Evolutionary conservation across 2,113 vertebrate genomes (phyloP), one percentile per base, ranked within the genome.

Genomic region (Zosterops borbonicus): DNA sequence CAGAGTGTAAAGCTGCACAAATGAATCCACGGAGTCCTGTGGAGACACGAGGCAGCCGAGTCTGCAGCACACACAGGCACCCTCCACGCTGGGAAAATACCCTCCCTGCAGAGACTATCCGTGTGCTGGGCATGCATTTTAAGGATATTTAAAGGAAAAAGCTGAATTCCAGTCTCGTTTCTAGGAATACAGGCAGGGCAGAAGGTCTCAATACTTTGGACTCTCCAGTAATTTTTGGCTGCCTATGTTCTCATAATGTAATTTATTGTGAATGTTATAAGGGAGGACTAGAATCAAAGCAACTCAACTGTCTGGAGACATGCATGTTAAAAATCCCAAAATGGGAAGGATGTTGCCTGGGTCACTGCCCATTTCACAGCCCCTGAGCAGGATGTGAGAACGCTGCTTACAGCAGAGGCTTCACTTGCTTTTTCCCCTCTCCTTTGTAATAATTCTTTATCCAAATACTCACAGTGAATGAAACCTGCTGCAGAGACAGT

Each of bases 371-470:
- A 55, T 88, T 96, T 93, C 92, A 81, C 92, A 95, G 94, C 95
- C 89, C 89, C 92, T 94, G 77, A 82, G 94, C 96, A 67, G 78
- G 50, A 62, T 76, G 63, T 74, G 81, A 96, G 76, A 90, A 84
- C 3, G 83, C 92, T 85, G 94, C 83, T 80, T 95, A 89, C 9
- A 1, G 90, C 92, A 94, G 80, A 86, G 82, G 71, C 69, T 41
- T 73, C 87, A 42, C 71, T 95, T 81, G 67, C 89, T 70, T 89
- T 89, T 92, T 44, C 70, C 75, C 70, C 77, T 89, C 76, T 78
- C 56, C 86, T 97, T 93, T 82, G 58, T 96, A 92, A 95, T 95
- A 96, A 96, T 97, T 97, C 95, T 94, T 96, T 96, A 94, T 96
- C 94, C 94, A 97, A 95, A 95, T 93, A 87, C 62, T 95, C 49